A percentile compares a stretch with the other conserved stretches of the same genome.
phyloP scores from a whole-genome alignment of 2,888 invertebrate genomes.

The Ormyrus labotus region DNA sequence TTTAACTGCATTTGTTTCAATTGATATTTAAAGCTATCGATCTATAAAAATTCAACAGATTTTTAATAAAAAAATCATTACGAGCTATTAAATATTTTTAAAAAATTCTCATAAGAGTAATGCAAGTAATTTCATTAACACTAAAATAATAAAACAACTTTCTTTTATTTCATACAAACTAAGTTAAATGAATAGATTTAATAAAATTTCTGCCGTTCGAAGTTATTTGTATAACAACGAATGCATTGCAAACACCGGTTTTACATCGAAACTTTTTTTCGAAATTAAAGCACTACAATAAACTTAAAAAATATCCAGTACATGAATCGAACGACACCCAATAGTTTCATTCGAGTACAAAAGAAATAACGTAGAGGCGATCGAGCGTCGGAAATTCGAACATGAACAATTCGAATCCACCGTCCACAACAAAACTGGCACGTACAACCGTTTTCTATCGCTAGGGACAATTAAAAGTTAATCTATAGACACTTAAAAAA shows the following conservation, averaged over 20 bases:
- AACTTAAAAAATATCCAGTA: conserved; percentile 30
- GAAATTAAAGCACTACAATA: conserved; percentile 24
- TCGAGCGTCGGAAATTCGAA: conserved; percentile 46
- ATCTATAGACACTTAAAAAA: conserved; percentile 61
- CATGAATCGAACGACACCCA: conserved; percentile 46
- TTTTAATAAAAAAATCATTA: conserved; percentile 36
- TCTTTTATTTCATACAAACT: conserved; percentile 23
- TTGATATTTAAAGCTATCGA: conserved; percentile 49
- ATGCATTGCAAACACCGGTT: conserved; percentile 31
- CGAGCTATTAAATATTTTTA: conserved; percentile 43
- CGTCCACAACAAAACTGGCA: conserved; percentile 65
- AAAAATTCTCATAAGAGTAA: conserved; percentile 36
- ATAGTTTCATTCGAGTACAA: conserved; percentile 50
- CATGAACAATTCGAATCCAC: conserved; percentile 33
- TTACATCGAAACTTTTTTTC: conserved; percentile 23
- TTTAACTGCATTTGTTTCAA: conserved; percentile 33
- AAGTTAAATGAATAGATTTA: conserved; percentile 37
- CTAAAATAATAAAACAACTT: conserved; percentile 40
- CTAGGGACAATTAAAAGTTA: conserved; percentile 63
- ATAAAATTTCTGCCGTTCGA: conserved; percentile 33
- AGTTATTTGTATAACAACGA: not conserved
- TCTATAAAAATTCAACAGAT: conserved; percentile 51
- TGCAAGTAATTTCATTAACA: conserved; percentile 31
- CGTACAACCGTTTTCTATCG: conserved; percentile 65
- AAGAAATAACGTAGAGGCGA: conserved; percentile 34